Evolutionary conservation across 2,797 vertebrate species (phyloP).

Genomic region (Adrianichthys oophorus): DNA sequence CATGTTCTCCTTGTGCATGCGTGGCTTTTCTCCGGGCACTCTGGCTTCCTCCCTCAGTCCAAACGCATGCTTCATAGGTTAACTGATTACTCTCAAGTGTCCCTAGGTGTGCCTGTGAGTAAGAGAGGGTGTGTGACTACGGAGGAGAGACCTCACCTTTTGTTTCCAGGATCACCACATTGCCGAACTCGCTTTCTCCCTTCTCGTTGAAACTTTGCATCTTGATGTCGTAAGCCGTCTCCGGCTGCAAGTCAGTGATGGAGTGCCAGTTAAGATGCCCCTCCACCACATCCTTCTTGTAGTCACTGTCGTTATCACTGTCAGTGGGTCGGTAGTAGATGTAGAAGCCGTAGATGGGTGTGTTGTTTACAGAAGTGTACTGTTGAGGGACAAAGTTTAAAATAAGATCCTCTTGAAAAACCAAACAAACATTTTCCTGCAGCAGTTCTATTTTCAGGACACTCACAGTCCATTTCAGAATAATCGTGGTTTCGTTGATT

Average conservation of each 20-base stretch:
- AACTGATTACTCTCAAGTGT: too few relatives aligned
- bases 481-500: slow-evolving; percentile 95
- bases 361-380: slow-evolving; percentile 95
- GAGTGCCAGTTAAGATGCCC: slow-evolving; percentile 96
- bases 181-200: slow-evolving; percentile 95
- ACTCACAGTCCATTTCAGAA: slow-evolving; percentile 97
- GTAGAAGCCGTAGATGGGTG: slow-evolving; percentile 96
- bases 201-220: slow-evolving; percentile 99
- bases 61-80: too few relatives aligned
- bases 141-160: slow-evolving; percentile 80
- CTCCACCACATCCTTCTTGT: slow-evolving; percentile 96
- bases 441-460: background rate
- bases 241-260: slow-evolving; percentile 94
- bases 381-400: slow-evolving; percentile 44
- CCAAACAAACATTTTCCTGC: background rate
- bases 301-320: slow-evolving; percentile 98
- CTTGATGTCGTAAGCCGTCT: slow-evolving; percentile 98
- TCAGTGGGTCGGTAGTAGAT: slow-evolving; percentile 98
- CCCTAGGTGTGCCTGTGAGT: too few relatives aligned
- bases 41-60: too few relatives aligned
- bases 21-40: too few relatives aligned
- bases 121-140: too few relatives aligned
- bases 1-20: too few relatives aligned
- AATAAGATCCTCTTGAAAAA: background rate
- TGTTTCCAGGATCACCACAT: slow-evolving; percentile 97